Percentiles rank a stretch among this genome's conserved stretches.
Evolutionary conservation across 1,140 invertebrate genomes (phyloP).

Genomic region (Diorhabda carinulata): DNA sequence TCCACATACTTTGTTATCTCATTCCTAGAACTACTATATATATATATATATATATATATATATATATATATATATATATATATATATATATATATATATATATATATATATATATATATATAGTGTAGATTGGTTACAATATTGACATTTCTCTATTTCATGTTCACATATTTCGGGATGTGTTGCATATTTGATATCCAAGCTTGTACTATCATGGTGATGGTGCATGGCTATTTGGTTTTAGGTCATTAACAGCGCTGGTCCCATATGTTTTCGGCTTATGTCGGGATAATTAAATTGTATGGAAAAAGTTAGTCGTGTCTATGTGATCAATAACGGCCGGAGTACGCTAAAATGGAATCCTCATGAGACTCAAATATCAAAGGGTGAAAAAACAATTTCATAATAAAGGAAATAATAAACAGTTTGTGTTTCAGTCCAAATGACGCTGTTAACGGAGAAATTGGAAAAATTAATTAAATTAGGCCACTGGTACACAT

Average conservation of each 20-base stretch:
- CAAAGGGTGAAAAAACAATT: background rate
- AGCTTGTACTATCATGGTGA: background rate
- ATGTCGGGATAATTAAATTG: constrained; percentile 1
- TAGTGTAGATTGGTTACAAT: too few species aligned
- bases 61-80: too few species aligned
- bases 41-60: too few species aligned
- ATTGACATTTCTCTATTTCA: too few species aligned
- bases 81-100: too few species aligned
- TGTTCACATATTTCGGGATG: too few species aligned
- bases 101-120: too few species aligned
- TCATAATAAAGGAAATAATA: background rate
- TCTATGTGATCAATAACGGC: background rate
- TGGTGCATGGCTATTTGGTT: background rate
- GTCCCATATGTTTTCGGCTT: constrained; percentile 1
- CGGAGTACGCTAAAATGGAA: background rate
- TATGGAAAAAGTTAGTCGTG: constrained; percentile 2
- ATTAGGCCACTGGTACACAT: background rate
- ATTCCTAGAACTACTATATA: too few species aligned
- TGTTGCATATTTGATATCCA: background rate
- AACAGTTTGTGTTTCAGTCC: background rate
- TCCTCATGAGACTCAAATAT: constrained; percentile 2
- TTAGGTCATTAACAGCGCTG: background rate
- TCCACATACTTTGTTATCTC: too few species aligned
- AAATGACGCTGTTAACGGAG: background rate
- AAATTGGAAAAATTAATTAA: background rate